Percentiles rank a stretch among this genome's conserved stretches.
These are phyloP conservation scores for Hypena proboscidalis DNA, from an alignment of 2,888 invertebrate genomes.

Conservation along the genomic window DNA sequence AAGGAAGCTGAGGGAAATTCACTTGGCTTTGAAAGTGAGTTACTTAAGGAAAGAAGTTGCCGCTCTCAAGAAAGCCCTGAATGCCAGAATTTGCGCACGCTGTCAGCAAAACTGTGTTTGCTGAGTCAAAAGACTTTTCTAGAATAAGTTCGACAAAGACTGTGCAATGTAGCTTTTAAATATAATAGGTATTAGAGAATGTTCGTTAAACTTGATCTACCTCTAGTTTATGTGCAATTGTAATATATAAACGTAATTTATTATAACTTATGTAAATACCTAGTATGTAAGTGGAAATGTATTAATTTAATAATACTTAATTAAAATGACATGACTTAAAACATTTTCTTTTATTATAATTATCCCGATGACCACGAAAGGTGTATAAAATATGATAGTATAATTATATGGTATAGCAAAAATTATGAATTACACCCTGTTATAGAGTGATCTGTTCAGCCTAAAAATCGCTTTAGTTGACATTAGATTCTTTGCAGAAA, in stretches of 20 bases:
- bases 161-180: slow-evolving; percentile 28
- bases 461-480: too few relatives aligned
- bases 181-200: slow-evolving; percentile 6
- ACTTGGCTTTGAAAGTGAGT: slow-evolving; percentile 94
- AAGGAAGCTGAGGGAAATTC: slow-evolving; percentile 95
- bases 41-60: slow-evolving; percentile 84
- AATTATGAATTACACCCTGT: too few relatives aligned
- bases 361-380: too few relatives aligned
- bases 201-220: slow-evolving; percentile 33
- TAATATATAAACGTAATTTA: slow-evolving; percentile 8
- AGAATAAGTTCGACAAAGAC: slow-evolving; percentile 14
- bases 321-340: too few relatives aligned
- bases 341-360: too few relatives aligned
- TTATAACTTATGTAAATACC: slow-evolving; percentile 1
- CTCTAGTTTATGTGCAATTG: slow-evolving; percentile 51
- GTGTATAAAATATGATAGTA: too few relatives aligned
- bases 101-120: slow-evolving; percentile 48
- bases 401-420: too few relatives aligned
- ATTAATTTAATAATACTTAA: neutral
- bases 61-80: slow-evolving; percentile 52
- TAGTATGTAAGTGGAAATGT: neutral
- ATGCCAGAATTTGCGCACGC: slow-evolving; percentile 44
- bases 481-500: too few relatives aligned
- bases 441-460: too few relatives aligned
- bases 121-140: neutral